Evolutionary conservation across 2,797 vertebrate genomes (phyloP).

Genomic region (Takifugu ocellatus): DNA sequence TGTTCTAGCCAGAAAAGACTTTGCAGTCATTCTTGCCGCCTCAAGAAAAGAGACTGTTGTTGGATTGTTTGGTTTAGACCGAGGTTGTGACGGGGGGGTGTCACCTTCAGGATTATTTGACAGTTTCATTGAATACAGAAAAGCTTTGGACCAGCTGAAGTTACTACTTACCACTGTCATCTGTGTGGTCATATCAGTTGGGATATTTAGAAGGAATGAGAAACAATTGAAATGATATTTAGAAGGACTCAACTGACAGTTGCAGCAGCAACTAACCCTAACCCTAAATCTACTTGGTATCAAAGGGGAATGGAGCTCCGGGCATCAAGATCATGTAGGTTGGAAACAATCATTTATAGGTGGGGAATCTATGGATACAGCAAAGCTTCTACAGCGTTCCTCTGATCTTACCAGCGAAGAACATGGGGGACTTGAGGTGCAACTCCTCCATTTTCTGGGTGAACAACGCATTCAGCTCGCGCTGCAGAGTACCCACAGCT

Average conservation of each 20-base stretch:
- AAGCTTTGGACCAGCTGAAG: background rate
- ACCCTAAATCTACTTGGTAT: no score
- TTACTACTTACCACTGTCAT: slow-evolving; percentile 66
- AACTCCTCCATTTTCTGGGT: slow-evolving; percentile 95
- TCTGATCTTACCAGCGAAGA: slow-evolving; percentile 89
- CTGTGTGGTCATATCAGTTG: slow-evolving; percentile 34
- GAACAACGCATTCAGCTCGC: slow-evolving; percentile 96
- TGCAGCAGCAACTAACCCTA: background rate
- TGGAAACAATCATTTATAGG: no score
- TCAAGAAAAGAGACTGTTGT: slow-evolving; percentile 3
- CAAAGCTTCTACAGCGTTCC: slow-evolving; percentile 24
- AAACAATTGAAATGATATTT: slow-evolving; percentile 5
- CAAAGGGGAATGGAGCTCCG: no score
- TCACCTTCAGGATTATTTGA: background rate
- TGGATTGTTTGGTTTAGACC: slow-evolving; percentile 2
- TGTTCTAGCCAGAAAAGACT: no score
- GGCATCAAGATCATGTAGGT: background rate
- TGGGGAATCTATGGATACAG: background rate
- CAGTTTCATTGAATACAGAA: no score
- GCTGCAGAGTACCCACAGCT: slow-evolving; percentile 88
- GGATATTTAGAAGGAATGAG: slow-evolving; percentile 13
- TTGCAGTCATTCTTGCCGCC: no score
- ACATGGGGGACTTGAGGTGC: slow-evolving; percentile 91
- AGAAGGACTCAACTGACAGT: background rate
- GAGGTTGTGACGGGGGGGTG: background rate